These are phyloP conservation scores for Physella acuta DNA, from an alignment of 1,140 invertebrate species.

Conservation along the genomic window DNA sequence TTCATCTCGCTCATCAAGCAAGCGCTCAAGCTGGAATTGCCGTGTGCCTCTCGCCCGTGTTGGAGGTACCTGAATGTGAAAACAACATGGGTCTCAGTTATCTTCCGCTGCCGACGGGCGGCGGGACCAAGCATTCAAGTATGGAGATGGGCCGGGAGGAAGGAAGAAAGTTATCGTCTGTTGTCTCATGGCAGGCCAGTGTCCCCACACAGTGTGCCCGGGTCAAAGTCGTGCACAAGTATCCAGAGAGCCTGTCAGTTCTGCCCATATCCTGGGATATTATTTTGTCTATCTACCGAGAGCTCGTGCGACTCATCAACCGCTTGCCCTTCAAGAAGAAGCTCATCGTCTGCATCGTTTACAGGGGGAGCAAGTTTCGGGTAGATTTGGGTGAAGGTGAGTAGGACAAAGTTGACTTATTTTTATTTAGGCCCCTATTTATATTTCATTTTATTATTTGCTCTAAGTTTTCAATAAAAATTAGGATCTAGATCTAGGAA, in stretches of 20 bases:
- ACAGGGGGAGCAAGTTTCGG: constrained; percentile 34
- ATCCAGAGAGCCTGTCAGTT: constrained; percentile 18
- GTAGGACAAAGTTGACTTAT: constrained; percentile 20
- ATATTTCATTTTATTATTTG: neutral
- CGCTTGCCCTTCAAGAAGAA: constrained; percentile 34
- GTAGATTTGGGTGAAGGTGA: constrained; percentile 41
- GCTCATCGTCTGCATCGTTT: constrained; percentile 37
- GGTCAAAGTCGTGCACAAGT: neutral
- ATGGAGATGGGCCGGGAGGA: constrained; percentile 12
- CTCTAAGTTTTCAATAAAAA: neutral
- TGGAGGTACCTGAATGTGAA: too few relatives aligned
- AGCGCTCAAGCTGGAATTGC: too few relatives aligned
- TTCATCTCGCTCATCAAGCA: too few relatives aligned
- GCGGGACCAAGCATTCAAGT: constrained; percentile 2
- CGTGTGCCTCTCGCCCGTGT: too few relatives aligned
- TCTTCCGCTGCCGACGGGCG: constrained; percentile 6
- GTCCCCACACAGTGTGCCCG: constrained; percentile 11
- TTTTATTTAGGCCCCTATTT: neutral
- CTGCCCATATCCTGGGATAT: constrained; percentile 34
- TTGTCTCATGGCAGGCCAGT: constrained; percentile 3
- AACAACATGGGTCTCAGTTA: neutral
- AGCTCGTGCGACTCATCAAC: constrained; percentile 31
- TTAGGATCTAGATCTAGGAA: neutral
- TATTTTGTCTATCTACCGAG: constrained; percentile 27
- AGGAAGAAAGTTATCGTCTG: neutral